Evolutionary conservation across 2,888 invertebrate species (phyloP).

Genomic region (Monoplex corrugatus): DNA sequence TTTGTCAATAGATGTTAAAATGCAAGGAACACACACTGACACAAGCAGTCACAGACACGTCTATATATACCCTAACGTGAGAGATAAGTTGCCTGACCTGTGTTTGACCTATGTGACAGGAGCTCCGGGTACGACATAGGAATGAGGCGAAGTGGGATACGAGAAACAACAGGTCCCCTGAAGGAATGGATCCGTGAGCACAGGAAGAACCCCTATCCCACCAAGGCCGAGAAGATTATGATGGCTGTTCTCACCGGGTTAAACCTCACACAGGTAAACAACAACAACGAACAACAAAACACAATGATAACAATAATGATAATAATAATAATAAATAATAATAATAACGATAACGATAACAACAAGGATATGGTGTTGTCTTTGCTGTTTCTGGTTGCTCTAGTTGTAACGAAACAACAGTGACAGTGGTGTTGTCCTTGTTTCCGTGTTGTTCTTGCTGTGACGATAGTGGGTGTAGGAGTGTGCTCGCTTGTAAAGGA

Average conservation of each 20-base stretch:
- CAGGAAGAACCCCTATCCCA: constrained; percentile 98
- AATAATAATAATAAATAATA: no score
- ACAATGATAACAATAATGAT: no score
- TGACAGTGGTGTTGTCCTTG: no score
- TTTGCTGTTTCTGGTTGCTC: no score
- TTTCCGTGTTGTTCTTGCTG: no score
- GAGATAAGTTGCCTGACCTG: not conserved
- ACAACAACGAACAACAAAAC: no score
- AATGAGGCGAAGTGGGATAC: constrained; percentile 96
- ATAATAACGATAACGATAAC: no score
- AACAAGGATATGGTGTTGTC: no score
- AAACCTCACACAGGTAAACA: constrained; percentile 88
- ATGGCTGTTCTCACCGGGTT: constrained; percentile 96
- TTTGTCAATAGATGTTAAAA: no score
- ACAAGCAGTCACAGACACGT: not conserved
- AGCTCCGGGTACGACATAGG: constrained; percentile 54
- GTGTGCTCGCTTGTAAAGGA: no score
- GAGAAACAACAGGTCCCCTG: constrained; percentile 97
- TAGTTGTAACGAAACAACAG: no score
- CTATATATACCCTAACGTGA: not conserved
- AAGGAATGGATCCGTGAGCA: constrained; percentile 99
- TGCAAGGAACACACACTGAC: not conserved
- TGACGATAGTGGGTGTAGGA: no score
- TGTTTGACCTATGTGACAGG: constrained; percentile 31
- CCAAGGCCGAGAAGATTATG: constrained; percentile 98